Percentiles rank a stretch among this genome's conserved stretches.
Conservation (phyloP, 2,797 vertebrate genomes). For the Neoniphon sammara region DNA sequence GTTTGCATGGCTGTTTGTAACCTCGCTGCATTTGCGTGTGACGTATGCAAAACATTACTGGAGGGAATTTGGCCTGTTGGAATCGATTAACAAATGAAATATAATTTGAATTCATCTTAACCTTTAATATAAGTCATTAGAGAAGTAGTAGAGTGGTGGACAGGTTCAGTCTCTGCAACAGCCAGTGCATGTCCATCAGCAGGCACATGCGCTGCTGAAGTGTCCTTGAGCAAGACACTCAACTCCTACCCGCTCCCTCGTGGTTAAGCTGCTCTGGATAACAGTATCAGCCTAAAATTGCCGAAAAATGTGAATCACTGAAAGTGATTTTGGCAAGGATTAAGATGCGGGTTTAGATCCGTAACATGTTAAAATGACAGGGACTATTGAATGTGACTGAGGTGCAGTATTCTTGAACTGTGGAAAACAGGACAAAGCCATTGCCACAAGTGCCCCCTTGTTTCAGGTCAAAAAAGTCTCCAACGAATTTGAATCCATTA, state of each 20-base stretch:
- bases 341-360: constrained; percentile 6
- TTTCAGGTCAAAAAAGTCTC: constrained; percentile 70
- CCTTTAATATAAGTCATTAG: constrained; percentile 43
- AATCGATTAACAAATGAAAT: constrained; percentile 37
- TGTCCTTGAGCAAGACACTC: constrained; percentile 39
- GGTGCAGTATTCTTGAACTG: constrained; percentile 46
- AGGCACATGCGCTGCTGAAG: constrained; percentile 33
- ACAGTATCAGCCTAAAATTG: constrained; percentile 24
- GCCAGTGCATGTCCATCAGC: constrained; percentile 26
- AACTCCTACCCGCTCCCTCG: neutral
- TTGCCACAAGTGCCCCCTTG: constrained; percentile 55
- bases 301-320: neutral
- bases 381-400: constrained; percentile 36
- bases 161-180: constrained; percentile 32
- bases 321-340: constrained; percentile 12
- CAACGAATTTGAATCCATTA: constrained; percentile 75
- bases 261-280: constrained; percentile 7
- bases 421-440: constrained; percentile 68
- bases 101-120: neutral
- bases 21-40: constrained; percentile 24
- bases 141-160: constrained; percentile 33
- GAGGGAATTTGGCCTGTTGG: constrained; percentile 25
- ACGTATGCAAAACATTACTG: constrained; percentile 33
- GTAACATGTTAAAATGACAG: constrained; percentile 36
- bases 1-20: constrained; percentile 45